Evolutionary conservation across 1,140 invertebrate genomes (phyloP).

Genomic region (Calephelis virginiensis): DNA sequence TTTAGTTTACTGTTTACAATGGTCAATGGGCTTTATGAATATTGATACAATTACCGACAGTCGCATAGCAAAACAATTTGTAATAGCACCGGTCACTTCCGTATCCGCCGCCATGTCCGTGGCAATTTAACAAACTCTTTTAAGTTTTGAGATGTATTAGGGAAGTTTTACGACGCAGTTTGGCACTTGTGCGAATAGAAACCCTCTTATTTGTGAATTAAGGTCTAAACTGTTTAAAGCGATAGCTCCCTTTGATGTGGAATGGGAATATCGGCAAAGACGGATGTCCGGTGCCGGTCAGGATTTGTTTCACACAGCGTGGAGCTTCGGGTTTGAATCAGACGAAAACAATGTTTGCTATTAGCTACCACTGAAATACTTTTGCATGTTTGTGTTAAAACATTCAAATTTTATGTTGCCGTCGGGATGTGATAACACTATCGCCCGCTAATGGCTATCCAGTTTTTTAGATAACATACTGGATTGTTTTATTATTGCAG

Average conservation of each 20-base stretch:
- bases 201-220: slow-evolving; percentile 39
- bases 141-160: slow-evolving; percentile 54
- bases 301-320: slow-evolving; percentile 74
- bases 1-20: too few species aligned
- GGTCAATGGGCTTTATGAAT: too few species aligned
- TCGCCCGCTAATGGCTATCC: too few species aligned
- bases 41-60: slow-evolving; percentile 45
- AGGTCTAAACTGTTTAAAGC: slow-evolving; percentile 54
- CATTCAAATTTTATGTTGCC: too few species aligned
- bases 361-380: not conserved
- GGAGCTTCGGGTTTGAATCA: slow-evolving; percentile 47
- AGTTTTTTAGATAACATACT: too few species aligned
- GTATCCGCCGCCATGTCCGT: slow-evolving; percentile 56
- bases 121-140: slow-evolving; percentile 61
- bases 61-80: slow-evolving; percentile 26
- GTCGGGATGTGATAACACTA: too few species aligned
- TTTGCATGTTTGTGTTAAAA: not conserved
- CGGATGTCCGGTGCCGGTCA: slow-evolving; percentile 77
- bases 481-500: too few species aligned
- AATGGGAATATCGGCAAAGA: slow-evolving; percentile 76
- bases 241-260: slow-evolving; percentile 70
- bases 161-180: slow-evolving; percentile 47
- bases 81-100: slow-evolving; percentile 33
- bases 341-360: slow-evolving; percentile 34
- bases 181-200: slow-evolving; percentile 30